Percentiles rank a stretch among this genome's conserved stretches.
phyloP scores from a whole-genome alignment of 2,113 vertebrate species.

The Zootoca vivipara region DNA sequence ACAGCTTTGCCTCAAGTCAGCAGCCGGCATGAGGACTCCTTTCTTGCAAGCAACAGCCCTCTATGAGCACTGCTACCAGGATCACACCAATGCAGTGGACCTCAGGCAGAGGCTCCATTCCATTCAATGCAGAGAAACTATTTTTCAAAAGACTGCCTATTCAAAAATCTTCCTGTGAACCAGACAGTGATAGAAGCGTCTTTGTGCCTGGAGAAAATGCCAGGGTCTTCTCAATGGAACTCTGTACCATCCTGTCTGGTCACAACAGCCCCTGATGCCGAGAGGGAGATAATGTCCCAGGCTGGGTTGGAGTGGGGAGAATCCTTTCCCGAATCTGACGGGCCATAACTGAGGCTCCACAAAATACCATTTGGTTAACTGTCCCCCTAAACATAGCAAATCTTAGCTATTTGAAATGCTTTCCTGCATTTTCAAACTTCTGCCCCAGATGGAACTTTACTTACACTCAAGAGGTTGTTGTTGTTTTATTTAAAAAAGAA shows the following conservation, averaged over 20 bases:
- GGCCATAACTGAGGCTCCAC: background rate
- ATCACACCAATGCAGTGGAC: background rate
- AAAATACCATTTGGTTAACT: background rate
- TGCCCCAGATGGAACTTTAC: background rate
- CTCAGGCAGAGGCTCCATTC: background rate
- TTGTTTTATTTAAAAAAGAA: background rate
- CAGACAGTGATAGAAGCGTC: too few relatives aligned
- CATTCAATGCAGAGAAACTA: background rate
- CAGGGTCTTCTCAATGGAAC: background rate
- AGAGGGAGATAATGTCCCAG: too few relatives aligned
- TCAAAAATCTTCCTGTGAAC: too few relatives aligned
- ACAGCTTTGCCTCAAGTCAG: background rate
- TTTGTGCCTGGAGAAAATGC: background rate
- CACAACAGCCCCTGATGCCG: background rate
- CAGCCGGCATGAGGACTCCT: too few relatives aligned
- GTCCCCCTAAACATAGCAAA: background rate
- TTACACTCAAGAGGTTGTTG: background rate
- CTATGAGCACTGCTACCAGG: background rate
- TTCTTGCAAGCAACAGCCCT: too few relatives aligned
- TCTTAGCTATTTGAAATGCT: background rate
- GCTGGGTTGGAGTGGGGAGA: too few relatives aligned
- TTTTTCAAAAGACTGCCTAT: background rate
- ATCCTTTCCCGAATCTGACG: background rate
- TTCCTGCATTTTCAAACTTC: background rate
- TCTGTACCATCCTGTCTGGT: background rate